A percentile compares a stretch with the other conserved stretches of the same genome.
Evolutionary conservation across 1,140 invertebrate species (phyloP).

Genomic region (Drosophila albomicans): DNA sequence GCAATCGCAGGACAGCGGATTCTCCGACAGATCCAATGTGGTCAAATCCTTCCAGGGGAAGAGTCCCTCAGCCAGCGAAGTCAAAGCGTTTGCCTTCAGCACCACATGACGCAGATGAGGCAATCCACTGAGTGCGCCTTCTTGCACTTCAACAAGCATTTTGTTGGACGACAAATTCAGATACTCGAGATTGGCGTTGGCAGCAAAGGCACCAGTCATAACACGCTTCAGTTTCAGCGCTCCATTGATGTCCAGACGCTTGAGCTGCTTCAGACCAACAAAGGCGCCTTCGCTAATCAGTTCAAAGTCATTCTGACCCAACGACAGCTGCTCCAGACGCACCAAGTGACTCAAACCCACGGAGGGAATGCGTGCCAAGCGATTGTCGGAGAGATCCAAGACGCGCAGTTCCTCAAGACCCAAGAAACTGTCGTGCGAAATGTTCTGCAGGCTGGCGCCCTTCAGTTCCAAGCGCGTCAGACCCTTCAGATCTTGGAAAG

Average conservation of each 20-base stretch:
- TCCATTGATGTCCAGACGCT: conserved; percentile 92
- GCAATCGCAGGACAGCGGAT: conserved; percentile 92
- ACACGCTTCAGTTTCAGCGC: conserved; percentile 89
- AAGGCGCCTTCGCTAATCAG: conserved; percentile 90
- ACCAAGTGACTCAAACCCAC: conserved; percentile 89
- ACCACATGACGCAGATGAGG: conserved; percentile 91
- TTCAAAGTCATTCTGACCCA: conserved; percentile 93
- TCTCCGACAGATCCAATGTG: conserved; percentile 92
- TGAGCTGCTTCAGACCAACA: conserved; percentile 90
- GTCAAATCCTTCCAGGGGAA: conserved; percentile 92
- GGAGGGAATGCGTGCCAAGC: conserved; percentile 90
- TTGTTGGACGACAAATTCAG: conserved; percentile 92
- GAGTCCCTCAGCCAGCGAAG: conserved; percentile 90
- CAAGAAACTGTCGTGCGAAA: conserved; percentile 91
- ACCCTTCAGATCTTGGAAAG: conserved; percentile 91
- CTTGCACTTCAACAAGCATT: conserved; percentile 89
- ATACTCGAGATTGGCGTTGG: conserved; percentile 92
- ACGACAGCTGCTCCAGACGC: conserved; percentile 91
- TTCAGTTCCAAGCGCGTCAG: conserved; percentile 92
- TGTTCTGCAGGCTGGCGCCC: conserved; percentile 91
- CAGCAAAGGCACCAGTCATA: conserved; percentile 90
- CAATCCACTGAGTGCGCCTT: conserved; percentile 91
- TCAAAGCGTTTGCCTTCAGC: conserved; percentile 91
- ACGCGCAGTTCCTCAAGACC: conserved; percentile 90
- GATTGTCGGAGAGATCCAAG: conserved; percentile 92